Evolutionary conservation across 2,888 invertebrate species (phyloP), one percentile per base, ranked within the genome.

Genomic region (Nomada fucata): DNA sequence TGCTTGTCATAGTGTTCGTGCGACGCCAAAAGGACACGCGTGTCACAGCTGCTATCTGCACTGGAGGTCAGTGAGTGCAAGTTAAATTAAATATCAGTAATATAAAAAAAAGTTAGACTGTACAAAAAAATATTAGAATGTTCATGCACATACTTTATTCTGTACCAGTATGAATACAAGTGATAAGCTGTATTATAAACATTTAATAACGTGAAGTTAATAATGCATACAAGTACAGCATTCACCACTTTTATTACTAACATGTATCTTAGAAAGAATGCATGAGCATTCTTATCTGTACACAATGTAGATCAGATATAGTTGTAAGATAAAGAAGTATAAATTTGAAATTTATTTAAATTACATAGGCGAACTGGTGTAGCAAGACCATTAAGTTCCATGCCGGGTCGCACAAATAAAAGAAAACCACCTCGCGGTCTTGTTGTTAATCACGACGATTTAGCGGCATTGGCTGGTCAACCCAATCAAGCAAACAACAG

Each of bases 391-490:
- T 90, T 94, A 90, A 94, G 93, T 90, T 93, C 94, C 89, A 94
- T 95, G 90, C 94, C 95, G 73, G 95, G 95, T 87, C 94, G 94
- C 89, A 91, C 93, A 79, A 94, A 95, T 92, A 95, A 95, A 92
- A 97, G 98, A 93, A 97, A 97, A 94, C 97, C 99, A 91, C 99
- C 99, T 83, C 97, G 97, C 92, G 99, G 99, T 94, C 98, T 99
- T 97, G 98, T 98, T 95, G 97, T 99, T 95, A 98, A 98, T 96
- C 97, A 98, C 94, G 99, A 99, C 94, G 99, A 99, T 95, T 96
- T 99, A 94, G 97, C 98, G 89, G 96, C 97, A 90, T 96, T 99
- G 95, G 98, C 98, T 83, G 96, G 96, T 86, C 96, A 96, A 90
- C 96, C 96, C 79, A 95, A 95, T 92, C 95, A 95, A 91, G 95